These are phyloP conservation scores for Himalopsyche tibetana DNA, from an alignment of 2,888 invertebrate species.

Conservation along the genomic window DNA sequence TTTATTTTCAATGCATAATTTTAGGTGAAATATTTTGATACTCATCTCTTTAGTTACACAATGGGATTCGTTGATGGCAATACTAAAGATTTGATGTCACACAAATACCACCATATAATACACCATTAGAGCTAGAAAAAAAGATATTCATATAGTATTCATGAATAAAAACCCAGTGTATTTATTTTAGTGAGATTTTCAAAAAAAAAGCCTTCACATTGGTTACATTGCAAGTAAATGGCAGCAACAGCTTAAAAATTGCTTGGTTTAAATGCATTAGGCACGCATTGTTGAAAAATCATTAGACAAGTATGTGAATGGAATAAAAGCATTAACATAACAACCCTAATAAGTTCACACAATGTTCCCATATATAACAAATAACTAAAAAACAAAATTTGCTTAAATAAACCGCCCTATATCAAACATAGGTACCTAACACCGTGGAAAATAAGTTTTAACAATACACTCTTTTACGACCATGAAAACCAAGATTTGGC, in stretches of 20 bases:
- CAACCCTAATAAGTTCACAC: neutral
- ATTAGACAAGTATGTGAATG: neutral
- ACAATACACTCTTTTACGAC: slow-evolving; percentile 70
- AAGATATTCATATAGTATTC: no score
- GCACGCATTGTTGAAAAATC: neutral
- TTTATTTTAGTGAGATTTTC: neutral
- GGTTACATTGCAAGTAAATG: neutral
- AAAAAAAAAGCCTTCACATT: neutral
- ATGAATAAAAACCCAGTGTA: no score
- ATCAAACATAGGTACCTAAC: no score
- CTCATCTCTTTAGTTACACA: no score
- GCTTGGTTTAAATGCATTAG: slow-evolving; percentile 1
- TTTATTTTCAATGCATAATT: no score
- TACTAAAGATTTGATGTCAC: no score
- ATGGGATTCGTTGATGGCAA: no score
- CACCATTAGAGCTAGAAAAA: no score
- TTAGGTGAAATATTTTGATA: no score
- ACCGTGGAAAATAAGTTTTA: neutral
- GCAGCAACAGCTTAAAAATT: neutral
- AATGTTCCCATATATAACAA: neutral
- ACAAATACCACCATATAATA: no score
- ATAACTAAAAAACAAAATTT: neutral
- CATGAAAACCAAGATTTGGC: slow-evolving; percentile 78
- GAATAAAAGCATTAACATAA: neutral
- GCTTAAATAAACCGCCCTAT: slow-evolving; percentile 3